A percentile compares a stretch with the other conserved stretches of the same genome.
phyloP scores from a whole-genome alignment of 2,797 vertebrate genomes.

The Champsocephalus gunnari region DNA sequence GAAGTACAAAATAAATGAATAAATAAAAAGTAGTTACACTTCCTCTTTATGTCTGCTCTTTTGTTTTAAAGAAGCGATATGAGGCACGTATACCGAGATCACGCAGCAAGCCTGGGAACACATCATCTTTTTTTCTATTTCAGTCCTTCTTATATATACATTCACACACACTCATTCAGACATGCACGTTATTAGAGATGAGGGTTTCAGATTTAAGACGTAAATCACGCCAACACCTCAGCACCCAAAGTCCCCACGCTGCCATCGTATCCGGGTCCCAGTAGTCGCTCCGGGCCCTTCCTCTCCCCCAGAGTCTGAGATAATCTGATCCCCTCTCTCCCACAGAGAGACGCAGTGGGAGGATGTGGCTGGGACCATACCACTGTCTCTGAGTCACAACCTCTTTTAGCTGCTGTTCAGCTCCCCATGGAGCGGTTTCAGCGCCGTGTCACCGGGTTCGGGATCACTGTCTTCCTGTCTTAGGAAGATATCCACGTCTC shows the following conservation, averaged over 20 bases:
- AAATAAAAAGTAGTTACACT: too few relatives aligned
- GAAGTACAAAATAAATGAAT: too few relatives aligned
- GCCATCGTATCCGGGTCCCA: slow-evolving; percentile 40
- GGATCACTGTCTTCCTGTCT: slow-evolving; percentile 52
- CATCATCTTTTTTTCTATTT: slow-evolving; percentile 33
- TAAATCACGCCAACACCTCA: slow-evolving; percentile 58
- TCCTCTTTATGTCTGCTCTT: slow-evolving; percentile 26
- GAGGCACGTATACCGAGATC: slow-evolving; percentile 28
- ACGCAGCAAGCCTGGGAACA: slow-evolving; percentile 4
- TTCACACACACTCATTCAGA: slow-evolving; percentile 4
- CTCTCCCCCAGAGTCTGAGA: slow-evolving; percentile 59
- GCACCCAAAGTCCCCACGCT: slow-evolving; percentile 22
- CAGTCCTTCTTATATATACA: slow-evolving; percentile 15
- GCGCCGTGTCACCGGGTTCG: slow-evolving; percentile 71
- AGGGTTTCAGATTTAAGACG: slow-evolving; percentile 40
- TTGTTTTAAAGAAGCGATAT: slow-evolving; percentile 11
- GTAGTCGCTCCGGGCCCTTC: slow-evolving; percentile 55
- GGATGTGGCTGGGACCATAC: slow-evolving; percentile 44
- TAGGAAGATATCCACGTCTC: slow-evolving; percentile 30
- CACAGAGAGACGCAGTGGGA: slow-evolving; percentile 46
- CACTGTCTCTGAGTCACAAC: slow-evolving; percentile 70
- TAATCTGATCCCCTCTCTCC: slow-evolving; percentile 70
- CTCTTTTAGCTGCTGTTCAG: slow-evolving; percentile 69
- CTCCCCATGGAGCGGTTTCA: slow-evolving; percentile 53
- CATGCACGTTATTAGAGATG: slow-evolving; percentile 34